Percentiles rank a stretch among this genome's conserved stretches.
phyloP scores from a whole-genome alignment of 2,888 invertebrate genomes.

The Tinea semifulvella region DNA sequence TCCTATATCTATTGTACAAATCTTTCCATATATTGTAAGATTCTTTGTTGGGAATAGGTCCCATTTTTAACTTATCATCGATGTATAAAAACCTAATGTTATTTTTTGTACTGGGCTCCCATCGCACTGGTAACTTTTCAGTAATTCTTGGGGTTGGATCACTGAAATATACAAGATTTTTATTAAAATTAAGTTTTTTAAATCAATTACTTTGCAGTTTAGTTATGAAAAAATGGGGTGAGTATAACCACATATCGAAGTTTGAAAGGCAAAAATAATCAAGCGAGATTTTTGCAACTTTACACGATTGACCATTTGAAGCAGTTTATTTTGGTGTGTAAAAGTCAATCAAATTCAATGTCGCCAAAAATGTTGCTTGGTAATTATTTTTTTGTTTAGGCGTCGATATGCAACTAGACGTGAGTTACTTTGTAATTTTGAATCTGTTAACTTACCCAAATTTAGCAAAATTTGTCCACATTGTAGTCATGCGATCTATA shows the following conservation, averaged over 20 bases:
- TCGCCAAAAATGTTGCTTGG: too few species aligned
- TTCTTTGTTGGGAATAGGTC: constrained; percentile 29
- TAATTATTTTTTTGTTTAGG: too few species aligned
- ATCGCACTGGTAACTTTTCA: constrained; percentile 28
- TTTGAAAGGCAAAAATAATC: too few species aligned
- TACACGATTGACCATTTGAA: too few species aligned
- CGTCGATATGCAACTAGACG: too few species aligned
- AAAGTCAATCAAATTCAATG: too few species aligned
- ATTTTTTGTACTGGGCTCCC: constrained; percentile 31
- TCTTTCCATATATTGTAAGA: constrained; percentile 35
- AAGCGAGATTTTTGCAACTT: too few species aligned
- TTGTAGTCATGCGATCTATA: constrained; percentile 39
- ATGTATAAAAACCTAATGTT: constrained; percentile 34
- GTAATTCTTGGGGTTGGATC: constrained; percentile 32
- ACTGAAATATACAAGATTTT: constrained; percentile 27
- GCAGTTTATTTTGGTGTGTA: too few species aligned
- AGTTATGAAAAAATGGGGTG: too few species aligned
- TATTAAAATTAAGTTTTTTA: background rate
- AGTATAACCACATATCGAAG: too few species aligned
- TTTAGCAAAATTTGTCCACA: constrained; percentile 58
- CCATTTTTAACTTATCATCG: constrained; percentile 30
- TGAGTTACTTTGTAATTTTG: too few species aligned
- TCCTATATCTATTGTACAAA: constrained; percentile 26
- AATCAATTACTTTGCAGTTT: too few species aligned
- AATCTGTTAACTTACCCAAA: constrained; percentile 41